phyloP scores from a whole-genome alignment of 64 coral and sea anemone species.

The Montipora sp. region DNA sequence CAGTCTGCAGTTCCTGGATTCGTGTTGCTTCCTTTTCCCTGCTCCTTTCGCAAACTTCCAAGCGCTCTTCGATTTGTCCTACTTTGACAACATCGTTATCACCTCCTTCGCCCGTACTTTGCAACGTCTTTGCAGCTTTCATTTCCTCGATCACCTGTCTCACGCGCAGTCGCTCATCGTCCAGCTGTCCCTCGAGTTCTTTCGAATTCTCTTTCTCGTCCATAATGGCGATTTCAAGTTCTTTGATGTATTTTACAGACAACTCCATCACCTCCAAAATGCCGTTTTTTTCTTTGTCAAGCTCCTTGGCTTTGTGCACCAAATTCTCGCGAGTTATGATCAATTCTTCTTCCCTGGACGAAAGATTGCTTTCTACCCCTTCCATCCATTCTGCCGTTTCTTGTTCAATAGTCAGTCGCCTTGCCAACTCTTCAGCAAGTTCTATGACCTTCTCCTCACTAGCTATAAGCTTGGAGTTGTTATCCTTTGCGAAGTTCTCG shows the following conservation, averaged over 20 bases:
- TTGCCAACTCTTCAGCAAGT: conserved; percentile 89
- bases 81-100: not conserved
- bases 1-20: conserved; percentile 51
- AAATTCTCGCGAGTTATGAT: conserved; percentile 62
- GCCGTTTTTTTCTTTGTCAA: conserved; percentile 83
- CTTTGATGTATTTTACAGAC: conserved; percentile 72
- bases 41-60: conserved; percentile 59
- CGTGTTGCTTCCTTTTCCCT: conserved; percentile 53
- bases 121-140: conserved; percentile 28
- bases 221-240: conserved; percentile 64
- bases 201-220: conserved; percentile 65
- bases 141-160: conserved; percentile 65
- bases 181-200: conserved; percentile 57
- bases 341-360: conserved; percentile 61
- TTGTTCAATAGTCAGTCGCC: conserved; percentile 80
- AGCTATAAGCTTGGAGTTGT: conserved; percentile 59
- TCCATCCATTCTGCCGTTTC: conserved; percentile 76
- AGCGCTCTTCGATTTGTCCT: conserved; percentile 54
- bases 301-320: conserved; percentile 68
- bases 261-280: conserved; percentile 79
- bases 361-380: conserved; percentile 77
- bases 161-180: conserved; percentile 42
- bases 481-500: conserved; percentile 63
- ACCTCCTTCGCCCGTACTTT: not conserved
- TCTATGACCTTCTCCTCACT: conserved; percentile 87